phyloP scores from a whole-genome alignment of 2,888 invertebrate species.

The Lapara coniferarum region DNA sequence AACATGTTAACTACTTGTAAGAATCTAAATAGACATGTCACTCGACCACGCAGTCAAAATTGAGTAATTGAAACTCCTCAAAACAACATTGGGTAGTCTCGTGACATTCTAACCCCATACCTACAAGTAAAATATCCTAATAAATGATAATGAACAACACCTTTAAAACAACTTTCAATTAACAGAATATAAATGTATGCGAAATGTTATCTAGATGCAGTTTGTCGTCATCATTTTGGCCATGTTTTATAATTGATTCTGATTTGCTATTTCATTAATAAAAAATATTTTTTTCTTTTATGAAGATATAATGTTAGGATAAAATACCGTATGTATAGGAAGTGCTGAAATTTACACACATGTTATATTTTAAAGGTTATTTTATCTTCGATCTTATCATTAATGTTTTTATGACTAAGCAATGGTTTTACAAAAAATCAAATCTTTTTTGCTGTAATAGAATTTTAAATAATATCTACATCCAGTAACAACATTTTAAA shows the following conservation, averaged over 20 bases:
- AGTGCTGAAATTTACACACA: neutral
- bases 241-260: neutral
- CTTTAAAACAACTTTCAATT: too few relatives aligned
- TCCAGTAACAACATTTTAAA: too few relatives aligned
- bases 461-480: too few relatives aligned
- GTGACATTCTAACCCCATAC: neutral
- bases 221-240: neutral
- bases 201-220: neutral
- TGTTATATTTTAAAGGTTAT: neutral
- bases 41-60: slow-evolving; percentile 8
- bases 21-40: slow-evolving; percentile 2
- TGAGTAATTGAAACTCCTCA: neutral
- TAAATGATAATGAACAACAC: too few relatives aligned
- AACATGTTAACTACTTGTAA: slow-evolving; percentile 13
- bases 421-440: too few relatives aligned
- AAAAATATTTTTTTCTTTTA: neutral
- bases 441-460: too few relatives aligned
- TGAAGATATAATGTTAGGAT: too few relatives aligned
- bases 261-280: neutral
- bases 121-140: too few relatives aligned
- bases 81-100: neutral
- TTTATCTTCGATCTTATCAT: slow-evolving; percentile 19
- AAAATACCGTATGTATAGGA: too few relatives aligned
- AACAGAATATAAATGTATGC: neutral
- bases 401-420: neutral